phyloP scores from a whole-genome alignment of 2,888 invertebrate genomes.

The Eupithecia dodoneata region DNA sequence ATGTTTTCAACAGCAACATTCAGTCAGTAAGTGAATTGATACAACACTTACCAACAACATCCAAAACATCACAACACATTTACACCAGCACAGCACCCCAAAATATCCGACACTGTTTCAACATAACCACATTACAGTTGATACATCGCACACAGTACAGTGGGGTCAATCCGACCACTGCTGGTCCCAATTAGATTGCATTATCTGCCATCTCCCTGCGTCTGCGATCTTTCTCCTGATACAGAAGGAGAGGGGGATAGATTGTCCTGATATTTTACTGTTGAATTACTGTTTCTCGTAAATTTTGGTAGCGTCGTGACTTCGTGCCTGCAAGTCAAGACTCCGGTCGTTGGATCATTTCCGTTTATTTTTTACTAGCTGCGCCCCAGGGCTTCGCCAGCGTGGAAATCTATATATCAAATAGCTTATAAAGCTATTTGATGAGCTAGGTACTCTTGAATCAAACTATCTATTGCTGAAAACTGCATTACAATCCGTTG shows the following conservation, averaged over 20 bases:
- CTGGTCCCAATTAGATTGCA: conserved; percentile 42
- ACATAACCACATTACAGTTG: conserved; percentile 8
- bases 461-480: too few relatives aligned
- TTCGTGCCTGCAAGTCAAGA: neutral
- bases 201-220: conserved; percentile 43
- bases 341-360: too few relatives aligned
- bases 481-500: too few relatives aligned
- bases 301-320: neutral
- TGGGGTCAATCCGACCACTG: conserved; percentile 41
- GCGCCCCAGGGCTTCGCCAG: too few relatives aligned
- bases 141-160: conserved; percentile 27
- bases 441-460: too few relatives aligned
- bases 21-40: neutral
- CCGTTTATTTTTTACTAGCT: too few relatives aligned
- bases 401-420: too few relatives aligned
- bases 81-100: neutral
- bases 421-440: too few relatives aligned
- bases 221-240: conserved; percentile 63
- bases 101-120: neutral
- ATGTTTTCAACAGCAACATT: too few relatives aligned
- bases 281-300: conserved; percentile 10
- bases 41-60: neutral
- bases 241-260: conserved; percentile 38
- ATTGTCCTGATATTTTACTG: conserved; percentile 28
- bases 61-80: neutral